Percentiles rank a stretch among this genome's conserved stretches.
phyloP scores from a whole-genome alignment of 1,140 invertebrate genomes.

The Magallana ariakensis region DNA sequence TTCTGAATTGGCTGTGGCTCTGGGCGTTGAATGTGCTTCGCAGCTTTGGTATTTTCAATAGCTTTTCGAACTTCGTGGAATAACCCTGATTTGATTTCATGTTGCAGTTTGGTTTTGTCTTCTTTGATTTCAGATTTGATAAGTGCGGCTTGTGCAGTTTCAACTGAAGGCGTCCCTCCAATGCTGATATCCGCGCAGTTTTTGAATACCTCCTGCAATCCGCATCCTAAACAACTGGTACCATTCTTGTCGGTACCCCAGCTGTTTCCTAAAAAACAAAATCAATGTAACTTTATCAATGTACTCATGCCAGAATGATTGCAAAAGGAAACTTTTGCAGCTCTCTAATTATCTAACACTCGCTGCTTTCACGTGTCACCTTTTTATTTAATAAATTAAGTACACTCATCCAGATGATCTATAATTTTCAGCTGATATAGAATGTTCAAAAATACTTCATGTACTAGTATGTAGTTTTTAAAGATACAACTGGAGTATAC shows the following conservation, averaged over 20 bases:
- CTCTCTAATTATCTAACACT: no score
- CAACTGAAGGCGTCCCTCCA: constrained; percentile 17
- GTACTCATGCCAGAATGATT: neutral
- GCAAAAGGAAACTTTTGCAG: neutral
- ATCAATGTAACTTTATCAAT: neutral
- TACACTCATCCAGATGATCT: no score
- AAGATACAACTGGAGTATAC: neutral
- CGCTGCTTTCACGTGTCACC: no score
- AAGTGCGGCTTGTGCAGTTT: neutral
- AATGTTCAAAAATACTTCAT: no score
- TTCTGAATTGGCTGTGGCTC: neutral
- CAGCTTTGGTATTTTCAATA: neutral
- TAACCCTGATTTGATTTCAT: neutral
- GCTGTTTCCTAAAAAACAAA: constrained; percentile 59
- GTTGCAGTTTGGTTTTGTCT: neutral
- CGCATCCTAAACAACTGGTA: constrained; percentile 54
- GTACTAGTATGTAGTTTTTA: no score
- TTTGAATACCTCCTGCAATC: constrained; percentile 55
- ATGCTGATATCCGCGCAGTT: constrained; percentile 59
- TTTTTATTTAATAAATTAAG: no score
- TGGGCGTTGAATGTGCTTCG: neutral
- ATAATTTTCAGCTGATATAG: no score
- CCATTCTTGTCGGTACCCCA: constrained; percentile 53
- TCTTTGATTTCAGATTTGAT: neutral
- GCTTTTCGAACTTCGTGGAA: neutral